Conservation (phyloP, 1,140 invertebrate genomes). For the Sarcophaga peregrina region DNA sequence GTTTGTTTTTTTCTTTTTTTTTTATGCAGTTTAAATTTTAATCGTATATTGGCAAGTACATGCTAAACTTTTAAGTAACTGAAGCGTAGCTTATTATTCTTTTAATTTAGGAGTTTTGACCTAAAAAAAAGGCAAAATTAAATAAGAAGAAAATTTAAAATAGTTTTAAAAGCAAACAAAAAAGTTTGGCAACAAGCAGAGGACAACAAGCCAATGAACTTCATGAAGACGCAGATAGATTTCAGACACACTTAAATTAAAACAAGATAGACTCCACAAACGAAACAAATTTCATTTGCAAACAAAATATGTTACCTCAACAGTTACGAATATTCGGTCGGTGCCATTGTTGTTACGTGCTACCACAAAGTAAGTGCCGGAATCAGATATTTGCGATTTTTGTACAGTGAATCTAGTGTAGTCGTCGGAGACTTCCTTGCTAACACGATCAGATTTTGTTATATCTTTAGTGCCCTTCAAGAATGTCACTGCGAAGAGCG, state of each 20-base stretch:
- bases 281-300: not conserved
- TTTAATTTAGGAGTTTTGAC: slow-evolving; percentile 66
- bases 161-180: not conserved
- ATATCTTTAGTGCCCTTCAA: slow-evolving; percentile 89
- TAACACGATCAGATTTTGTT: slow-evolving; percentile 78
- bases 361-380: slow-evolving; percentile 93
- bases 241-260: not conserved
- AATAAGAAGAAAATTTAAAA: slow-evolving; percentile 29
- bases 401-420: slow-evolving; percentile 88
- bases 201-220: not conserved
- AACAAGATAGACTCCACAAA: not conserved
- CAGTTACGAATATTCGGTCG: slow-evolving; percentile 85
- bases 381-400: slow-evolving; percentile 84
- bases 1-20: not conserved
- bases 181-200: slow-evolving; percentile 3
- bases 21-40: not conserved
- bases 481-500: slow-evolving; percentile 76
- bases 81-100: slow-evolving; percentile 51
- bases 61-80: not conserved
- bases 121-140: slow-evolving; percentile 53
- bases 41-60: slow-evolving; percentile 22
- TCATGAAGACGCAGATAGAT: not conserved
- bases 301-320: slow-evolving; percentile 72
- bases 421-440: slow-evolving; percentile 86
- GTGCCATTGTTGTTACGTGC: slow-evolving; percentile 91